Percentiles rank a stretch among this genome's conserved stretches.
phyloP scores from a whole-genome alignment of 2,888 invertebrate genomes.

The Stenoptilia bipunctidactyla region DNA sequence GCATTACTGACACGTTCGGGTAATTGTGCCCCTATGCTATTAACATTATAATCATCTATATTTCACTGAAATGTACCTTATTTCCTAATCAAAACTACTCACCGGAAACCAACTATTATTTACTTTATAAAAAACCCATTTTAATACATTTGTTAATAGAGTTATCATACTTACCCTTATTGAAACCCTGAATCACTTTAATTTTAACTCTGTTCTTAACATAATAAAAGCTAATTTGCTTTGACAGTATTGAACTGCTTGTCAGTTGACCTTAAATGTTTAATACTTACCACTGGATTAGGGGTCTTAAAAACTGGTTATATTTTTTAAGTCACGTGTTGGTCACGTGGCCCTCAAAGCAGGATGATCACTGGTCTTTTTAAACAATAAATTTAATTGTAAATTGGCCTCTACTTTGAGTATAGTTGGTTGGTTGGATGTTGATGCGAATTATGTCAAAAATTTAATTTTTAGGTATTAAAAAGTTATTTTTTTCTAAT shows the following conservation, averaged over 20 bases:
- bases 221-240: too few species aligned
- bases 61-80: not conserved
- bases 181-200: too few species aligned
- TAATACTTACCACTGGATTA: slow-evolving; percentile 4
- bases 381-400: slow-evolving; percentile 56
- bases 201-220: too few species aligned
- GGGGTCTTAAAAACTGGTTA: slow-evolving; percentile 5
- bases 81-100: slow-evolving; percentile 18
- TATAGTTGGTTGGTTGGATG: slow-evolving; percentile 9
- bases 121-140: slow-evolving; percentile 26
- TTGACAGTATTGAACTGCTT: too few species aligned
- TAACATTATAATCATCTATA: too few species aligned
- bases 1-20: too few species aligned
- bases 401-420: slow-evolving; percentile 22
- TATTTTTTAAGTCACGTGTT: slow-evolving; percentile 27
- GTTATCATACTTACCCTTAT: slow-evolving; percentile 2
- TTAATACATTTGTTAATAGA: slow-evolving; percentile 1
- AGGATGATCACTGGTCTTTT: slow-evolving; percentile 35
- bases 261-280: slow-evolving; percentile 9
- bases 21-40: too few species aligned
- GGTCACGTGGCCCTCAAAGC: slow-evolving; percentile 28
- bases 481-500: too few species aligned
- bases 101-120: slow-evolving; percentile 21
- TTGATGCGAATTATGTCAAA: too few species aligned
- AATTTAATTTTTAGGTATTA: too few species aligned